Evolutionary conservation across 2,888 invertebrate genomes (phyloP), one percentile per base, ranked within the genome.

Genomic region (Scaptomyza caliginosa): DNA sequence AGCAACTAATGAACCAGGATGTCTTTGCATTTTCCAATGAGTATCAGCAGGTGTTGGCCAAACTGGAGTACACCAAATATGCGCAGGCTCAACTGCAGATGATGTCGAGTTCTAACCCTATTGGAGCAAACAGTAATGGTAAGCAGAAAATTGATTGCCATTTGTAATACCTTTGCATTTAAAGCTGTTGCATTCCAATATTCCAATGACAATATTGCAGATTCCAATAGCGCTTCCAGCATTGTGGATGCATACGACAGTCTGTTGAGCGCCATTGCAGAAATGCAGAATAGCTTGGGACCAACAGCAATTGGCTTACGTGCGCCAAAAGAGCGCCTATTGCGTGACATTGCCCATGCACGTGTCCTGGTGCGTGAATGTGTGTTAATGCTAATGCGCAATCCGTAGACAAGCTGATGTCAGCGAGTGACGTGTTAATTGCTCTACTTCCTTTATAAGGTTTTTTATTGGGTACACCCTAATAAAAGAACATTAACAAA

Each of bases 31-130:
- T 82, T 32, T 70, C 72, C 21, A 67, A 34, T 32, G 83, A 84
- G 36, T 84, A 84, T 49, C 68, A 73, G 23, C 68, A 83, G 56
- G 66, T 79, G 36, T 24, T 88, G 68, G 86, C 83, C 54, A 86
- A 79, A 10, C 39, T 84, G 38, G 83, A 84, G 57, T 72, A 74
- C 26, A 82, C 79, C 13, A 76, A 71, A 36, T 74, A 67, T 34
- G 50, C 82, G 56, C 86, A 82, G 50, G 67, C 72, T 0, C 86
- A 87, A 34, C 57, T 83, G 13, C 73, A 84, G 32, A 51, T 72
- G 11, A 63, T 87, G 66, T 58, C 77, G 0, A 7, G 50, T 13
- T 19, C 52, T 1, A 64, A 56, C 24, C 60, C 51, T 13, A 6
- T 23, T 4, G 46, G 21, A 10, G 16, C 4, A 10, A n/a, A 10